phyloP scores from a whole-genome alignment of 2,797 vertebrate genomes.

The Scolopax rusticola region DNA sequence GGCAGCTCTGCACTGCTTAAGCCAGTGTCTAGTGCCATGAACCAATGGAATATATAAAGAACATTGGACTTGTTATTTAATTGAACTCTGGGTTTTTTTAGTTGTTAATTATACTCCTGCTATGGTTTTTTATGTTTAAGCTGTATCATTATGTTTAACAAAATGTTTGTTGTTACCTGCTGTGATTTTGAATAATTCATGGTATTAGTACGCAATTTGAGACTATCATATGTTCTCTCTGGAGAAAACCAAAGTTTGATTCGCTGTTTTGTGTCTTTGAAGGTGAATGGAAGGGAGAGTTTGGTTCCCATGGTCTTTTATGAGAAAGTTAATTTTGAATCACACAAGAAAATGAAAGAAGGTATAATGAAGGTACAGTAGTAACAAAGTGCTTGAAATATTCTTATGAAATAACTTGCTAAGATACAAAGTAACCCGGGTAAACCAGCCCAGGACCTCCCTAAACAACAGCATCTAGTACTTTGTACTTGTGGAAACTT shows the following conservation, averaged over 20 bases:
- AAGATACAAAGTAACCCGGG: background rate
- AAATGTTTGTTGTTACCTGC: slow-evolving; percentile 33
- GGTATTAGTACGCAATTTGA: background rate
- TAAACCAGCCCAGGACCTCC: background rate
- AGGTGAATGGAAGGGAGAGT: slow-evolving; percentile 14
- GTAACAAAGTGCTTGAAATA: background rate
- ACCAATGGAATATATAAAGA: background rate
- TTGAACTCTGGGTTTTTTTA: background rate
- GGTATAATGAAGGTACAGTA: background rate
- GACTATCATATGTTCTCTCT: background rate
- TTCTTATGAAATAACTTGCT: background rate
- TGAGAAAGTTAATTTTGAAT: slow-evolving; percentile 22
- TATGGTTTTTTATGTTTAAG: background rate
- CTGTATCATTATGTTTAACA: background rate
- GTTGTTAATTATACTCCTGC: background rate
- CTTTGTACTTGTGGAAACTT: background rate
- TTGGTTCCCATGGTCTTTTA: background rate
- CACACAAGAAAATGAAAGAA: background rate
- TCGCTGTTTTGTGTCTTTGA: background rate
- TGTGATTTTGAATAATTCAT: slow-evolving; percentile 25
- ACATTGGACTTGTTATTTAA: background rate
- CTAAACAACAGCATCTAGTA: background rate
- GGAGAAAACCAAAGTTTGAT: background rate
- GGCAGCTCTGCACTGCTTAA: background rate
- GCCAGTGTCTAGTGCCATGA: background rate